phyloP scores from a whole-genome alignment of 2,888 invertebrate species.

The Macropis europaea region DNA sequence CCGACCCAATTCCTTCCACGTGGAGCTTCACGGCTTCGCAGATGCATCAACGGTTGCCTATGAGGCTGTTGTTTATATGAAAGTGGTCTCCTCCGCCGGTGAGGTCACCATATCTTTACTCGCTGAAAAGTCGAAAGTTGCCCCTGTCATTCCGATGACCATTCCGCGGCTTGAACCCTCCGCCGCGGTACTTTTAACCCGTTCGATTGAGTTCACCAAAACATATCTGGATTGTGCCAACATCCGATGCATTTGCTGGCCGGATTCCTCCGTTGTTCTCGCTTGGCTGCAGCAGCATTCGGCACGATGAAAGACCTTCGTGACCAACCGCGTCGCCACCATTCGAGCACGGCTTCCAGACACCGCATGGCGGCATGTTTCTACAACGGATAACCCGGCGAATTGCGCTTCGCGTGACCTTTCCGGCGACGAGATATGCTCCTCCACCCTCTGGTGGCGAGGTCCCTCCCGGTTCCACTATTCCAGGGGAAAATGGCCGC shows the following conservation, averaged over 20 bases:
- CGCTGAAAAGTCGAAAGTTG: too few species aligned
- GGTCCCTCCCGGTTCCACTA: background rate
- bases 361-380: background rate
- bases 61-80: too few species aligned
- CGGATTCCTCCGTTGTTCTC: background rate
- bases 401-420: conserved; percentile 2
- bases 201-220: background rate
- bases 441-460: background rate
- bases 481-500: background rate
- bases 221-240: background rate
- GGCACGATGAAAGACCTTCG: background rate
- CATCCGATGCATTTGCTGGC: background rate
- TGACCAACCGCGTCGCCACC: background rate
- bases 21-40: too few species aligned
- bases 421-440: background rate
- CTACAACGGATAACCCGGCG: background rate
- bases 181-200: background rate
- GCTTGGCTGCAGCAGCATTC: background rate
- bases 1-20: too few species aligned
- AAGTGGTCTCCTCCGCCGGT: too few species aligned
- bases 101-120: too few species aligned
- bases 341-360: background rate
- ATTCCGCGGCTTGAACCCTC: background rate
- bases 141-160: background rate
- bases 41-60: too few species aligned